phyloP scores from a whole-genome alignment of 2,888 invertebrate genomes.

The Agonopterix heracliana region DNA sequence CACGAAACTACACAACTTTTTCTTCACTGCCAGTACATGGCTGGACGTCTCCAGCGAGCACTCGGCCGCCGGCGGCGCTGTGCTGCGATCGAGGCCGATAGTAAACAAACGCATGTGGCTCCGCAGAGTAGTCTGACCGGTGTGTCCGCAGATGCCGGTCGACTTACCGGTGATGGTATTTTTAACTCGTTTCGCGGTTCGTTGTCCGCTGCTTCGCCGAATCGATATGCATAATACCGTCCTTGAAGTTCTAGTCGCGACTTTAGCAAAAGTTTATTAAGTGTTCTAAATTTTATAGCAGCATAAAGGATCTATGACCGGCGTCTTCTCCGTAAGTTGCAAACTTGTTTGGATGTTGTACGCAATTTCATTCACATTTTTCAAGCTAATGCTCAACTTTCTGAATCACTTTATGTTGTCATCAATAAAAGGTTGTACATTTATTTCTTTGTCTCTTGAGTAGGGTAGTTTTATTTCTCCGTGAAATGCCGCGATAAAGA shows the following conservation, averaged over 20 bases:
- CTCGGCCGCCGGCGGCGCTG: slow-evolving; percentile 22
- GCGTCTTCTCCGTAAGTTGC: slow-evolving; percentile 48
- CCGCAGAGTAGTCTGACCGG: slow-evolving; percentile 65
- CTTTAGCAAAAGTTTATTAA: slow-evolving; percentile 43
- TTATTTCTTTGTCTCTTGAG: slow-evolving; percentile 22
- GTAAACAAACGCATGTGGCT: slow-evolving; percentile 75
- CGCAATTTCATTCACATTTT: slow-evolving; percentile 30
- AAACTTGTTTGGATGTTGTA: slow-evolving; percentile 45
- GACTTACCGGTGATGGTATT: slow-evolving; percentile 62
- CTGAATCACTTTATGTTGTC: slow-evolving; percentile 38
- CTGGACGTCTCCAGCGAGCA: slow-evolving; percentile 14
- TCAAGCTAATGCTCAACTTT: slow-evolving; percentile 36
- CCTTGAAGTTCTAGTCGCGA: slow-evolving; percentile 44
- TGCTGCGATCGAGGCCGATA: slow-evolving; percentile 53
- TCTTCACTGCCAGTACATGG: slow-evolving; percentile 19
- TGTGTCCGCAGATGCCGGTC: slow-evolving; percentile 70
- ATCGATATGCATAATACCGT: slow-evolving; percentile 70
- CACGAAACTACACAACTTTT: slow-evolving; percentile 32
- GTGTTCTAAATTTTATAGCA: slow-evolving; percentile 35
- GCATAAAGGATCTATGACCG: slow-evolving; percentile 32
- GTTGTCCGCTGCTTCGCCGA: slow-evolving; percentile 69
- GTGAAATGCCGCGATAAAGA: slow-evolving; percentile 42
- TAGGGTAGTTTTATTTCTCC: slow-evolving; percentile 39
- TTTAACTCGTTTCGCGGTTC: slow-evolving; percentile 74
- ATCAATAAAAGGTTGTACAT: slow-evolving; percentile 32